Evolutionary conservation across 2,797 vertebrate genomes (phyloP).

Genomic region (Sebastes diploproa): DNA sequence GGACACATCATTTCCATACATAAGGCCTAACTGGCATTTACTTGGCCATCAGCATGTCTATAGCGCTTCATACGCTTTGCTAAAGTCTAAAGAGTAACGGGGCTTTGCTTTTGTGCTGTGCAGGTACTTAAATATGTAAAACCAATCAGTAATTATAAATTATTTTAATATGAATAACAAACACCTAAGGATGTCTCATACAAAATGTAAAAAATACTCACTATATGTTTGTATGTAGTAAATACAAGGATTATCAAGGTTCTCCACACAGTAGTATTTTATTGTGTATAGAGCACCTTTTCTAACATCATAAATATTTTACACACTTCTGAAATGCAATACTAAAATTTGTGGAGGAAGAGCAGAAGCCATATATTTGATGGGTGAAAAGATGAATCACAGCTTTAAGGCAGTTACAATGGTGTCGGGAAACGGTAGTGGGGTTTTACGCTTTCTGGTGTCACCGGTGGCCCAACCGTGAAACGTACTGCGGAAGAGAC

Average conservation of each 20-base stretch:
- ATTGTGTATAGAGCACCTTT: background rate
- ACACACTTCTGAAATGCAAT: background rate
- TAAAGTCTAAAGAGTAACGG: background rate
- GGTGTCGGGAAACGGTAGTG: too few relatives aligned
- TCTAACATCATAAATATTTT: background rate
- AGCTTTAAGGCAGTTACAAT: too few relatives aligned
- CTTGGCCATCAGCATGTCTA: background rate
- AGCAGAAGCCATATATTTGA: background rate
- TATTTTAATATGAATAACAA: background rate
- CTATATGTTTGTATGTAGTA: background rate
- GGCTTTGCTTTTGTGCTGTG: background rate
- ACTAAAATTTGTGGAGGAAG: background rate
- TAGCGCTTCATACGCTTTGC: background rate
- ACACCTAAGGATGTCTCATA: background rate
- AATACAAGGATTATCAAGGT: background rate
- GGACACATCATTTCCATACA: background rate
- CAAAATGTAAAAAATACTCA: background rate
- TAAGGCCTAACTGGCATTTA: background rate
- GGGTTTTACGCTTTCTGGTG: too few relatives aligned
- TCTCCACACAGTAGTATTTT: background rate
- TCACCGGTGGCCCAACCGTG: too few relatives aligned
- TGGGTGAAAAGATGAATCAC: too few relatives aligned
- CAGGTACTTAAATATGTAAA: background rate
- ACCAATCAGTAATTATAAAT: background rate
- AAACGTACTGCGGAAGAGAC: too few relatives aligned